Percentiles rank a stretch among this genome's conserved stretches.
These are phyloP conservation scores for Cololabis saira DNA, from an alignment of 2,113 vertebrate genomes.

Conservation along the genomic window DNA sequence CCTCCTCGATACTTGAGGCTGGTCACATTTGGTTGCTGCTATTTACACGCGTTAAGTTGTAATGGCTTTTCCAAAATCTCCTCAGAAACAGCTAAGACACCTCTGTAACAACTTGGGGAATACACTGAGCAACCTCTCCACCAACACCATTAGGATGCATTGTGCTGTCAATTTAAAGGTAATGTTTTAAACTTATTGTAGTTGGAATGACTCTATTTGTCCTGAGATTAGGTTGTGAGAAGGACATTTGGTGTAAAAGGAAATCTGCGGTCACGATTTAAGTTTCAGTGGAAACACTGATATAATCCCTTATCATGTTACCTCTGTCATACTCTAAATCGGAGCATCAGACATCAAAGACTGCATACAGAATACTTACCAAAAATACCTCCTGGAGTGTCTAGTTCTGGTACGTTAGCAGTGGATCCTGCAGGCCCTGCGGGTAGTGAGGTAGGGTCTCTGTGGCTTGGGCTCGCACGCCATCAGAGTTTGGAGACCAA, in stretches of 20 bases:
- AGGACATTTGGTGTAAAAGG: constrained; percentile 25
- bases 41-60: constrained; percentile 67
- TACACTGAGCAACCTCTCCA: constrained; percentile 18
- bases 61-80: constrained; percentile 64
- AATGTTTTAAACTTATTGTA: constrained; percentile 51
- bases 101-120: constrained; percentile 67
- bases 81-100: constrained; percentile 56
- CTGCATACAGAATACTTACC: constrained; percentile 26
- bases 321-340: constrained; percentile 60
- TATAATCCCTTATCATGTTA: constrained; percentile 42
- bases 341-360: constrained; percentile 69
- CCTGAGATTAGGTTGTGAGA: constrained; percentile 24
- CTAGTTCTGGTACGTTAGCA: no score
- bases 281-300: constrained; percentile 2
- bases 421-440: no score
- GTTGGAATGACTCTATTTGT: constrained; percentile 57
- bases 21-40: constrained; percentile 62
- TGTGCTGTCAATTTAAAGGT: constrained; percentile 61
- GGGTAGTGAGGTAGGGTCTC: no score
- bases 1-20: constrained; percentile 36
- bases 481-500: no score
- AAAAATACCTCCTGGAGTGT: constrained; percentile 8
- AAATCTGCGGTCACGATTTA: constrained; percentile 11
- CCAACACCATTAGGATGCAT: constrained; percentile 52
- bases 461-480: no score